Base-by-base conservation (phyloP, 2,888 invertebrate species). In the Octodonta nipae region DNA sequence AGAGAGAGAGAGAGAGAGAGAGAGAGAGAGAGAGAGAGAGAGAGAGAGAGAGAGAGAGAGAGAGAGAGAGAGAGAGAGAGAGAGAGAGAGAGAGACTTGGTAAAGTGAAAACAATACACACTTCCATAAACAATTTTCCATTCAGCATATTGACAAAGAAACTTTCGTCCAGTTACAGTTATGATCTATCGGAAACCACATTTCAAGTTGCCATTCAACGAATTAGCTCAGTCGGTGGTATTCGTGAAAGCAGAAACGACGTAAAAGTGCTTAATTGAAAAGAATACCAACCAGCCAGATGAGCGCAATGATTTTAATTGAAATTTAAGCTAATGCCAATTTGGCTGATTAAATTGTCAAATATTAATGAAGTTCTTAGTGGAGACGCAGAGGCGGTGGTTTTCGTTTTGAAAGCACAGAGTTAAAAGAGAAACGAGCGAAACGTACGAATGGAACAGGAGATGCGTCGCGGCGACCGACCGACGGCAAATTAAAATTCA, bases 401-500 rank as follows among this genome's bases (percentile, higher is more conserved):
- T 48, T 48, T 44, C 47, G 34, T 42, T 46, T 43, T 42, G 38
- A 45, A 44, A 37, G 46, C 40, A 33, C 29, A 29, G 41, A 39
- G 38, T 39, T 33, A 36, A 38, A 38, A 45, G 44, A 48, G 44
- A 44, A 48, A 46, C 44, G 45, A 46, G 39, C 34, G 28, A 30
- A n/a, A 38, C 54, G 54, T 55, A 55, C 54, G 54, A 55, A 53
- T 54, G n/a, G n/a, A n/a, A n/a, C n/a, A n/a, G n/a, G n/a, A n/a
- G 52, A 51, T 49, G 47, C 43, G 42, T 43, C 43, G 47, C 29
- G 15, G 22, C n/a, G n/a, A n/a, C n/a, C n/a, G n/a, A n/a, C n/a
- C n/a, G n/a, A n/a, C n/a, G n/a, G n/a, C n/a, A n/a, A n/a, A n/a
- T n/a, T n/a, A n/a, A n/a, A n/a, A n/a, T n/a, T n/a, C n/a, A n/a